Conservation (phyloP, 2,888 invertebrate genomes). For the Drosophila neonasuta region DNA sequence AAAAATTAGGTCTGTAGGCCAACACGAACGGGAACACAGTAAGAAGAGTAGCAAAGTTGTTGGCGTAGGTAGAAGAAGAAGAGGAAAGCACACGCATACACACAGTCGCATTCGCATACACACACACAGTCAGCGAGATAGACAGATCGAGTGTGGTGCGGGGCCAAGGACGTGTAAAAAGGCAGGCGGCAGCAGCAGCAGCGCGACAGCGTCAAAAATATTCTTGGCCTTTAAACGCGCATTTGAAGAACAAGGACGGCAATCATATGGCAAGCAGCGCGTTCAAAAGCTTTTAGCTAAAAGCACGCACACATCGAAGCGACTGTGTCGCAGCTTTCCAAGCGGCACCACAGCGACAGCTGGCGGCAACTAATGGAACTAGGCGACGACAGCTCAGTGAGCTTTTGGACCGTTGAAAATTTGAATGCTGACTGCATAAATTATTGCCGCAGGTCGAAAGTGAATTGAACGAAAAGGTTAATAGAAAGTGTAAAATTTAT, state of each 20-base stretch:
- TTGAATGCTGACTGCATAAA: not conserved
- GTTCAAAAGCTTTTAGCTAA: constrained; percentile 60
- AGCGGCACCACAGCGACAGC: constrained; percentile 28
- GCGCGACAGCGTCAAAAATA: constrained; percentile 53
- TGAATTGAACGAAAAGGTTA: not conserved
- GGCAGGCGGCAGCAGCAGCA: constrained; percentile 45
- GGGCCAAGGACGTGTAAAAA: constrained; percentile 61
- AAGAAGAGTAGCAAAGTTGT: constrained; percentile 72
- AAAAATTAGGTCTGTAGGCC: constrained; percentile 78
- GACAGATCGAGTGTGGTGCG: constrained; percentile 41
- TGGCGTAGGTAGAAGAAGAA: constrained; percentile 77
- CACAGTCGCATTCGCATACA: constrained; percentile 10
- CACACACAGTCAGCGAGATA: constrained; percentile 22
- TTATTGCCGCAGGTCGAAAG: not conserved
- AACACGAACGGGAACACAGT: constrained; percentile 77
- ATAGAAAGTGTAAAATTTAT: constrained; percentile 9
- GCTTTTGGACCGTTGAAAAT: constrained; percentile 12
- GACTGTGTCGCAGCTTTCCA: constrained; percentile 27
- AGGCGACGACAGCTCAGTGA: constrained; percentile 16
- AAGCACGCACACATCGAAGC: constrained; percentile 49
- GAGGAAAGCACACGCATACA: constrained; percentile 61
- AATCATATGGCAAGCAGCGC: constrained; percentile 62
- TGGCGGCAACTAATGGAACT: constrained; percentile 15
- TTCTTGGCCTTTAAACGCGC: constrained; percentile 81
- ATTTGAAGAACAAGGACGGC: constrained; percentile 82